phyloP scores from a whole-genome alignment of 2,888 invertebrate genomes.

The Chrysolina oricalcia region DNA sequence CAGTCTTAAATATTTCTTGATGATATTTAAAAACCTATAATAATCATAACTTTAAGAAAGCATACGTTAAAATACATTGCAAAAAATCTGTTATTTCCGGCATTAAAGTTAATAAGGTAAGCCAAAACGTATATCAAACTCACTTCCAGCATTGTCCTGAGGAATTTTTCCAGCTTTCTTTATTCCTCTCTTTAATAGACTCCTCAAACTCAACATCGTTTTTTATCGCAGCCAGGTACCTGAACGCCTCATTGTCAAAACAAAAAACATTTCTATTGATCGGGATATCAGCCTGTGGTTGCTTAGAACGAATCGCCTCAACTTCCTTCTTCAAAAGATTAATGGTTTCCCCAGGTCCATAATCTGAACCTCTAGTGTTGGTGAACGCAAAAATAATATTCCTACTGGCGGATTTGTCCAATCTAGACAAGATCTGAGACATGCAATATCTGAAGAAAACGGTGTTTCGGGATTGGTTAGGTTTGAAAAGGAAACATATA shows the following conservation, averaged over 20 bases:
- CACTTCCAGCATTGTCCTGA: conserved; percentile 60
- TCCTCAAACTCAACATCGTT: conserved; percentile 52
- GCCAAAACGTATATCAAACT: conserved; percentile 32
- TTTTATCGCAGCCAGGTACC: conserved; percentile 63
- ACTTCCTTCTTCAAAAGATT: conserved; percentile 58
- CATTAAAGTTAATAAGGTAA: too few relatives aligned
- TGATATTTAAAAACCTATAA: too few relatives aligned
- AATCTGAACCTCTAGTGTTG: conserved; percentile 55
- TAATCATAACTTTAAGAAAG: too few relatives aligned
- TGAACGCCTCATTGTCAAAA: conserved; percentile 67
- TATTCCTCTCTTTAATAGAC: conserved; percentile 40
- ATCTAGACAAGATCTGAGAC: conserved; percentile 64
- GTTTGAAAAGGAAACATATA: conserved; percentile 64
- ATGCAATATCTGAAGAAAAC: conserved; percentile 66
- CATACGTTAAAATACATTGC: too few relatives aligned
- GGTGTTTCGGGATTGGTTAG: conserved; percentile 62
- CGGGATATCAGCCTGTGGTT: conserved; percentile 58
- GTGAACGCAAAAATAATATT: conserved; percentile 69
- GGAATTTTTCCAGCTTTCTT: conserved; percentile 58
- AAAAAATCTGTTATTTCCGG: too few relatives aligned
- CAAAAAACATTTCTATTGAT: conserved; percentile 64
- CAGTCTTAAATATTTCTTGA: too few relatives aligned
- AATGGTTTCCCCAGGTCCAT: conserved; percentile 62
- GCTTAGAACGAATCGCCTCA: conserved; percentile 55
- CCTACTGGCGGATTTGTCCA: conserved; percentile 65